phyloP scores from a whole-genome alignment of 30 jellyfish, hydroid and myxozoan species.

The Chrysaora quinquecirrha region DNA sequence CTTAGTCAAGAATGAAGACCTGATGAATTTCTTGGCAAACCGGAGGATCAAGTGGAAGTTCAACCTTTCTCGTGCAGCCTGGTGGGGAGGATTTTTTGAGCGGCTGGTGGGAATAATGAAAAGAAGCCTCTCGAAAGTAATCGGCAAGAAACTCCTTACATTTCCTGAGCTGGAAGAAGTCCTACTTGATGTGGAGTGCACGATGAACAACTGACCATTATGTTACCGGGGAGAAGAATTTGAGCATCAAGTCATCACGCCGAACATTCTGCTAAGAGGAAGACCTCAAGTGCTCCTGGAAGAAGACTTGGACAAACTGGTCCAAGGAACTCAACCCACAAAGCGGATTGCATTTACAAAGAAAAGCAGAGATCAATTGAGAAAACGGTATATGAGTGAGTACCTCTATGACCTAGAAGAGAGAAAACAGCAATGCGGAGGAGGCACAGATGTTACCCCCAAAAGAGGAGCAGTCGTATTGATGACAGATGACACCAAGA shows the following conservation, averaged over 20 bases:
- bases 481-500: constrained; percentile 66
- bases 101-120: constrained; percentile 47
- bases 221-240: constrained; percentile 56
- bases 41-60: constrained; percentile 49
- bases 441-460: constrained; percentile 35
- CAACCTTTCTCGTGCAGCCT: constrained; percentile 65
- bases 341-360: constrained; percentile 29
- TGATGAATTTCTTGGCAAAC: constrained; percentile 42
- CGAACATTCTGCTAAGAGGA: constrained; percentile 58
- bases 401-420: constrained; percentile 71
- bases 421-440: constrained; percentile 40
- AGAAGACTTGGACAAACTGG: constrained; percentile 64
- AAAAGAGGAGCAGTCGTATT: constrained; percentile 53
- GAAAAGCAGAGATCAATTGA: constrained; percentile 47
- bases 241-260: constrained; percentile 57
- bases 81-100: constrained; percentile 45
- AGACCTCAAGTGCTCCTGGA: constrained; percentile 46
- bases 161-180: constrained; percentile 63
- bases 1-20: constrained; percentile 37
- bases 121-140: constrained; percentile 50
- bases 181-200: constrained; percentile 51
- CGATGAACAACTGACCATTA: constrained; percentile 59
- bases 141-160: constrained; percentile 52
- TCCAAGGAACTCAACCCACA: constrained; percentile 32
- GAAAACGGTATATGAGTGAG: constrained; percentile 49